These are phyloP conservation scores for Nezara viridula DNA, from an alignment of 2,888 invertebrate species.

Conservation along the genomic window DNA sequence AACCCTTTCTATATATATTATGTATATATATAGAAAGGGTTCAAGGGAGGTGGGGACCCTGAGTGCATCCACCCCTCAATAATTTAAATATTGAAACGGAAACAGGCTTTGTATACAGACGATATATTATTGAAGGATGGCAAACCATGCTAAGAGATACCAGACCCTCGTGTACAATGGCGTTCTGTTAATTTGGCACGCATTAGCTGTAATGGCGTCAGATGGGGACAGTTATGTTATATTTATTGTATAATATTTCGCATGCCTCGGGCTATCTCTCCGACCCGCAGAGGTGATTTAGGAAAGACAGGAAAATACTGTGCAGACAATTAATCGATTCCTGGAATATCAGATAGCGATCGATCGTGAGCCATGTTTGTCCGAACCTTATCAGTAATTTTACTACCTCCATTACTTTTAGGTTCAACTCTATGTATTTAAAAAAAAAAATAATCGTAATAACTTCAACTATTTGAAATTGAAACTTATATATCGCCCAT, in stretches of 20 bases:
- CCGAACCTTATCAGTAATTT: not conserved
- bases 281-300: slow-evolving; percentile 8
- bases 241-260: not conserved
- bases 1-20: too few species aligned
- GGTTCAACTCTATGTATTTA: not conserved
- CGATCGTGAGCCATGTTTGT: slow-evolving; percentile 6
- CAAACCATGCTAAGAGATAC: not conserved
- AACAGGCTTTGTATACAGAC: not conserved
- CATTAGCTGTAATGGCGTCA: not conserved
- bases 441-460: not conserved
- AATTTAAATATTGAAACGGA: not conserved
- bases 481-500: too few species aligned
- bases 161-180: not conserved
- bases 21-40: too few species aligned
- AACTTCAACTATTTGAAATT: not conserved
- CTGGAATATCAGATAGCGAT: slow-evolving; percentile 9
- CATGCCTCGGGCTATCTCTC: not conserved
- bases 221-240: not conserved
- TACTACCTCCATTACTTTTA: not conserved
- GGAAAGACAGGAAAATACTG: not conserved
- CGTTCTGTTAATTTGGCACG: not conserved
- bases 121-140: too few species aligned
- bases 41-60: too few species aligned
- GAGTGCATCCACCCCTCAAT: not conserved
- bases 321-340: slow-evolving; percentile 15